Conservation (phyloP, 1,140 invertebrate genomes). For the Sitodiplosis mosellana region DNA sequence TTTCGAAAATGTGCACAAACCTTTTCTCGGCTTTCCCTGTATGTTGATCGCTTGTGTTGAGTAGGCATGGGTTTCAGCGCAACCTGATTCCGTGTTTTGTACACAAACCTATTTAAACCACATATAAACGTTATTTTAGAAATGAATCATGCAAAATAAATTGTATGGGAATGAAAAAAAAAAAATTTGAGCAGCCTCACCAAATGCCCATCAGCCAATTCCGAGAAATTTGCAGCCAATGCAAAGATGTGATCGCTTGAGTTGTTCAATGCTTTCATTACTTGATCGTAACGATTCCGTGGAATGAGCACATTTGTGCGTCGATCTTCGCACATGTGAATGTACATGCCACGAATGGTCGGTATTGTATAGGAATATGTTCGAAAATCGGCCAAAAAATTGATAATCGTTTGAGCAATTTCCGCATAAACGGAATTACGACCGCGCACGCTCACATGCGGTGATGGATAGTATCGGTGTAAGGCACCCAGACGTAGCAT, state of each 20-base stretch:
- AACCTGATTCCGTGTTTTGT: slow-evolving; percentile 39
- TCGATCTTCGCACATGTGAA: slow-evolving; percentile 73
- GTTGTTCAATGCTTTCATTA: slow-evolving; percentile 60
- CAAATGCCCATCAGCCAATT: slow-evolving; percentile 66
- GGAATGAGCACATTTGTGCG: slow-evolving; percentile 64
- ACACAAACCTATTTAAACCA: no score
- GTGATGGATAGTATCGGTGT: slow-evolving; percentile 75
- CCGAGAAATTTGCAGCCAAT: slow-evolving; percentile 63
- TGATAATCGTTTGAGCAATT: slow-evolving; percentile 82
- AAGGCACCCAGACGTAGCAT: slow-evolving; percentile 68
- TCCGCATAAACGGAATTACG: slow-evolving; percentile 70
- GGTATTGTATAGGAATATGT: slow-evolving; percentile 73
- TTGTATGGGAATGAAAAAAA: no score
- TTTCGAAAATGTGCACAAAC: no score
- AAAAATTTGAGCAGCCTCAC: no score
- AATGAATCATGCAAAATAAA: no score
- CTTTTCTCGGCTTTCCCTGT: slow-evolving; percentile 59
- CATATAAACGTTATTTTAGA: no score
- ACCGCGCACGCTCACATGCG: slow-evolving; percentile 60
- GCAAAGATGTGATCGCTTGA: slow-evolving; percentile 72
- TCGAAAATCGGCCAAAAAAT: slow-evolving; percentile 71
- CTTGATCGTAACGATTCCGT: slow-evolving; percentile 53
- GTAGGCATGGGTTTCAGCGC: slow-evolving; percentile 27
- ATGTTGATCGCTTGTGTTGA: slow-evolving; percentile 80
- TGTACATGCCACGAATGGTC: slow-evolving; percentile 53